Conservation (phyloP, 2,797 vertebrate genomes). For the Phalloptychus januarius region DNA sequence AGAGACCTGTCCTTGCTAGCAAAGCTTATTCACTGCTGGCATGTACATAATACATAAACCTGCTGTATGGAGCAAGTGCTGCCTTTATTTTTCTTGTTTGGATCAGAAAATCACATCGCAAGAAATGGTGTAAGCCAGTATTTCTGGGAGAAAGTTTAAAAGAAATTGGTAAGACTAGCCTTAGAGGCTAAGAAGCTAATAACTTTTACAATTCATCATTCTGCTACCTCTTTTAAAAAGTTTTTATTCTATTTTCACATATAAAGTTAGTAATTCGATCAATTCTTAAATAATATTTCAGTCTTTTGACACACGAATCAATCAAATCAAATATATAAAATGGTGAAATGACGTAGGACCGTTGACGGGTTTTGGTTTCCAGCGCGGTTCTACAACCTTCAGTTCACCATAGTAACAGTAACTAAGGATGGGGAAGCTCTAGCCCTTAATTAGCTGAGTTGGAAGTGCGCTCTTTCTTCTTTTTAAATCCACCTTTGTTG, state of each 20-base stretch:
- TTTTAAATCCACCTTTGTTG: slow-evolving; percentile 16
- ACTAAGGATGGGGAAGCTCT: background rate
- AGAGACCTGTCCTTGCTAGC: background rate
- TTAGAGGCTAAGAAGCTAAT: background rate
- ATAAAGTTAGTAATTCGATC: background rate
- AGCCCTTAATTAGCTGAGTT: background rate
- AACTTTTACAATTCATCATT: background rate
- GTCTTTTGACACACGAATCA: background rate
- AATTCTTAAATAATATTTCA: background rate
- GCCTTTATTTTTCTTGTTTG: background rate
- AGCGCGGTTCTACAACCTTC: background rate
- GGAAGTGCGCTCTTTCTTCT: slow-evolving; percentile 2
- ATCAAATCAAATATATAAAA: background rate
- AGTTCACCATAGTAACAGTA: slow-evolving; percentile 13
- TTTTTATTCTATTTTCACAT: background rate
- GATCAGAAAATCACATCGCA: background rate
- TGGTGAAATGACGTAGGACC: background rate
- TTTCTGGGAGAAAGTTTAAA: background rate
- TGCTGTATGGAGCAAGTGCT: background rate
- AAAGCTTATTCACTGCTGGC: background rate
- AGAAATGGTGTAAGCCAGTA: background rate
- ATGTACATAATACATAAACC: background rate
- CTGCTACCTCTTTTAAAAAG: background rate
- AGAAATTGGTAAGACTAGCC: background rate
- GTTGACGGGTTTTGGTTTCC: background rate